A percentile compares a stretch with the other conserved stretches of the same genome.
Evolutionary conservation across 1,140 invertebrate species (phyloP).

Genomic region (Zaprionus ornatus): DNA sequence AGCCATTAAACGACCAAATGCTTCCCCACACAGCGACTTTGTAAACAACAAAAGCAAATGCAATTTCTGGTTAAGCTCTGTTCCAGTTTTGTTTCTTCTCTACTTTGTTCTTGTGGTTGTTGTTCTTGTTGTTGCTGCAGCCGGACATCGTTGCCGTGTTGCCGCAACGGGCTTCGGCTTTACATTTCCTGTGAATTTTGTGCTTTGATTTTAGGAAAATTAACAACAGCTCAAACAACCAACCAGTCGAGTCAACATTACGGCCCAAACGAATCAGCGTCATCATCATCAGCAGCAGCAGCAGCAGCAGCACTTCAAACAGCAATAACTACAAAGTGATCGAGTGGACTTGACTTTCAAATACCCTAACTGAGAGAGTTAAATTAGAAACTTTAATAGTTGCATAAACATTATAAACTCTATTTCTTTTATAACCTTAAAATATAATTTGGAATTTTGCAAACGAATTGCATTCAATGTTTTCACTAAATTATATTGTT

Average conservation of each 20-base stretch:
- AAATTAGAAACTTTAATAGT: not conserved
- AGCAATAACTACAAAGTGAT: slow-evolving; percentile 49
- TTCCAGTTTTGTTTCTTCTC: slow-evolving; percentile 46
- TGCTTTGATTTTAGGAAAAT: slow-evolving; percentile 82
- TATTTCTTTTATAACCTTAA: too few species aligned
- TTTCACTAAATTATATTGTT: not conserved
- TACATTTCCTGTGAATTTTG: slow-evolving; percentile 80
- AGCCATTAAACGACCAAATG: slow-evolving; percentile 52
- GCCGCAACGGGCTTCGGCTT: slow-evolving; percentile 58
- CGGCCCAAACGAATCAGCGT: slow-evolving; percentile 79
- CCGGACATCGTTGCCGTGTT: slow-evolving; percentile 37
- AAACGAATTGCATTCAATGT: too few species aligned
- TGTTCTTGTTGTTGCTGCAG: slow-evolving; percentile 47
- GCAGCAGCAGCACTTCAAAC: slow-evolving; percentile 50
- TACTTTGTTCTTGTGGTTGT: slow-evolving; percentile 26
- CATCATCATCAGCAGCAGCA: slow-evolving; percentile 66
- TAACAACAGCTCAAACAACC: slow-evolving; percentile 77
- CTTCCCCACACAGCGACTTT: slow-evolving; percentile 24
- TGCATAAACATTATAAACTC: not conserved
- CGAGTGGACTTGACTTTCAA: not conserved
- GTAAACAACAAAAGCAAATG: slow-evolving; percentile 57
- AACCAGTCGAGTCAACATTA: slow-evolving; percentile 70
- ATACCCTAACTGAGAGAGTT: slow-evolving; percentile 6
- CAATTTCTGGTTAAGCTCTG: slow-evolving; percentile 59
- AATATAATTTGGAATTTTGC: too few species aligned